These are phyloP conservation scores for Rhysida immarginata DNA, from an alignment of 1,140 invertebrate genomes.

Conservation along the genomic window DNA sequence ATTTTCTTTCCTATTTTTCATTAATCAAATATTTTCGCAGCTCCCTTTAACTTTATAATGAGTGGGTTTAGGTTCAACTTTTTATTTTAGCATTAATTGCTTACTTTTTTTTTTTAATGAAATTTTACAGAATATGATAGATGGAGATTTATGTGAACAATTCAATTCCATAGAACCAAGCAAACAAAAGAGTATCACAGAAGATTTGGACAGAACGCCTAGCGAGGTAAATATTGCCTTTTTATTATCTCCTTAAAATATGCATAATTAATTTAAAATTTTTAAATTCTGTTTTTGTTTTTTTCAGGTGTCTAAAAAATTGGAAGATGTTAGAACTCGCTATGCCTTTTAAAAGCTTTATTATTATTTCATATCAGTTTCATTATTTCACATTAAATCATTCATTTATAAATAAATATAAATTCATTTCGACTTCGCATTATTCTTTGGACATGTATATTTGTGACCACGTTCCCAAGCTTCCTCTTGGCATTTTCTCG, in stretches of 20 bases:
- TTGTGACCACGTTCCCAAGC: not conserved
- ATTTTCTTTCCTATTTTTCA: no score
- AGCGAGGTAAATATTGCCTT: slow-evolving; percentile 56
- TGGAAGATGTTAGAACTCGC: slow-evolving; percentile 84
- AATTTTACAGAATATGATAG: slow-evolving; percentile 70
- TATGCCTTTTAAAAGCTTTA: slow-evolving; percentile 66
- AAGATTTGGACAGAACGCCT: slow-evolving; percentile 82
- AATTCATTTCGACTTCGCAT: no score
- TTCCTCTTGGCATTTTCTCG: not conserved
- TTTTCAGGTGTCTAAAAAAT: slow-evolving; percentile 58
- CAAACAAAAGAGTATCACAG: slow-evolving; percentile 89
- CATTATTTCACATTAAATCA: not conserved
- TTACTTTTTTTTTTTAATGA: slow-evolving; percentile 23
- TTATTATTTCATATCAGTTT: not conserved
- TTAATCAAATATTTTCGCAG: slow-evolving; percentile 2
- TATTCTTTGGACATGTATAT: not conserved
- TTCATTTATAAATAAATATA: not conserved
- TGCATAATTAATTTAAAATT: not conserved
- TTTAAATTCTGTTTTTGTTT: slow-evolving; percentile 8
- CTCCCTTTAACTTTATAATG: no score
- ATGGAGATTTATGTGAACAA: slow-evolving; percentile 97
- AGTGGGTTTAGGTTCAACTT: not conserved
- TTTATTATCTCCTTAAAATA: not conserved
- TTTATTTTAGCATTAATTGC: not conserved
- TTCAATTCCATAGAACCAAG: slow-evolving; percentile 86